phyloP scores from a whole-genome alignment of 1,140 invertebrate genomes.

The Lanistes nyassanus region DNA sequence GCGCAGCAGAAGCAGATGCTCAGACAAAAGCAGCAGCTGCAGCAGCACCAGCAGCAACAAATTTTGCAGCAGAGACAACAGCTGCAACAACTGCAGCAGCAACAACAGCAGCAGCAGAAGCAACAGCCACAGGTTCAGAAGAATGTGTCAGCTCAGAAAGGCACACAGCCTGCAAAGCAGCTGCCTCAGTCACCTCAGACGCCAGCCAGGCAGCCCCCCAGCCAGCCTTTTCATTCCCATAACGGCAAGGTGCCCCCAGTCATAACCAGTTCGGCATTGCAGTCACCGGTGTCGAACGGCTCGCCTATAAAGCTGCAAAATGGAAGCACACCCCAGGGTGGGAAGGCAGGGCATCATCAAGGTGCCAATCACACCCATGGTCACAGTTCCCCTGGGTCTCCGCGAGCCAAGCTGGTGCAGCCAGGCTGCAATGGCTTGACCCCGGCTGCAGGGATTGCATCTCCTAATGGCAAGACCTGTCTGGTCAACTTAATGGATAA shows the following conservation, averaged over 20 bases:
- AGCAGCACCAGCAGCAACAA: background rate
- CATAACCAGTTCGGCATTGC: too few species aligned
- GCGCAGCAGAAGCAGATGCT: constrained; percentile 45
- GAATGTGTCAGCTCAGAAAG: background rate
- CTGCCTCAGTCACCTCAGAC: too few species aligned
- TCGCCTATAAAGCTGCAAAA: too few species aligned
- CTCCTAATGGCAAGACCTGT: constrained; percentile 10
- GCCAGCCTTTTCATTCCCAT: background rate
- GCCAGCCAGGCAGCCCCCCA: background rate
- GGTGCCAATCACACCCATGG: constrained; percentile 8
- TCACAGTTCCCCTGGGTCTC: constrained; percentile 1
- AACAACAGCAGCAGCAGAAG: constrained; percentile 8
- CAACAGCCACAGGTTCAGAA: constrained; percentile 27
- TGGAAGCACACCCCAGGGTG: too few species aligned
- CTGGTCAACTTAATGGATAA: constrained; percentile 5
- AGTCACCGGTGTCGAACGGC: too few species aligned
- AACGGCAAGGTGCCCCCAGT: too few species aligned
- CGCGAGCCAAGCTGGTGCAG: constrained; percentile 6
- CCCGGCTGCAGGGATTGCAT: constrained; percentile 7
- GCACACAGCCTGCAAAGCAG: too few species aligned
- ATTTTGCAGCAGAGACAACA: background rate
- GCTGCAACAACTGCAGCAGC: background rate
- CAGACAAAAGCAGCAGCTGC: constrained; percentile 1
- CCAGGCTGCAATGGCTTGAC: constrained; percentile 4
- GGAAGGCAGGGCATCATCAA: too few species aligned